Conservation (phyloP, 2,113 vertebrate genomes). For the Marcusenius ussheri region DNA sequence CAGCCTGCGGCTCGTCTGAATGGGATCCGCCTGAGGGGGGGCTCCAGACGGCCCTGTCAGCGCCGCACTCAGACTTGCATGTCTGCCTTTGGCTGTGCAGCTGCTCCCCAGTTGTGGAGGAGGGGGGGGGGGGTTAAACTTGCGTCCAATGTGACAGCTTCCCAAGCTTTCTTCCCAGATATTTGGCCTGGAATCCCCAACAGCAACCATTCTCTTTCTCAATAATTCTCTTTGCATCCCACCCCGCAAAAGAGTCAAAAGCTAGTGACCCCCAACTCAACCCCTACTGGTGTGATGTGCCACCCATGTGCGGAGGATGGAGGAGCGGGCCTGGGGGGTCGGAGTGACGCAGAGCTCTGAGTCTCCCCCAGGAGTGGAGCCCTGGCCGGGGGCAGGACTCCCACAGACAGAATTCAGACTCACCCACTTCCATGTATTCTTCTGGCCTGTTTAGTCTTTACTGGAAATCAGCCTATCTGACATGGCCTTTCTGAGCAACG, state of each 20-base stretch:
- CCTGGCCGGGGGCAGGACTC: neutral
- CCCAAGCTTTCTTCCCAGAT: neutral
- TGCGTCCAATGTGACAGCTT: neutral
- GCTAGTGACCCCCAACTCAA: neutral
- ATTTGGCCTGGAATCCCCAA: constrained; percentile 36
- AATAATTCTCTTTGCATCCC: neutral
- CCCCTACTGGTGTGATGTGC: neutral
- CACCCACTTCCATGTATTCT: neutral
- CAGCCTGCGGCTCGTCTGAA: neutral
- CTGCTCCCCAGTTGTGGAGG: neutral
- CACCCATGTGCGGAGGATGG: neutral
- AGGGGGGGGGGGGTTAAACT: neutral
- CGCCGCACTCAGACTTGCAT: neutral
- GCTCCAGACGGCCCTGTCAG: constrained; percentile 2
- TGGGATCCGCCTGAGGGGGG: neutral
- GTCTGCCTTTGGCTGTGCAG: neutral
- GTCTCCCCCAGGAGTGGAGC: neutral
- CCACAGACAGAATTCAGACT: neutral
- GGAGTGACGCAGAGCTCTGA: neutral
- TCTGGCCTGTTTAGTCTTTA: constrained; percentile 3
- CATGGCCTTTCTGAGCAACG: neutral
- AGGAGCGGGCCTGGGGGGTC: neutral
- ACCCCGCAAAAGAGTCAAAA: constrained; percentile 14
- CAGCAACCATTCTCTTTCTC: constrained; percentile 18
- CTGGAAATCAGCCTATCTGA: neutral